Conservation (phyloP, 2,113 vertebrate genomes). For the Fulmarus glacialis region DNA sequence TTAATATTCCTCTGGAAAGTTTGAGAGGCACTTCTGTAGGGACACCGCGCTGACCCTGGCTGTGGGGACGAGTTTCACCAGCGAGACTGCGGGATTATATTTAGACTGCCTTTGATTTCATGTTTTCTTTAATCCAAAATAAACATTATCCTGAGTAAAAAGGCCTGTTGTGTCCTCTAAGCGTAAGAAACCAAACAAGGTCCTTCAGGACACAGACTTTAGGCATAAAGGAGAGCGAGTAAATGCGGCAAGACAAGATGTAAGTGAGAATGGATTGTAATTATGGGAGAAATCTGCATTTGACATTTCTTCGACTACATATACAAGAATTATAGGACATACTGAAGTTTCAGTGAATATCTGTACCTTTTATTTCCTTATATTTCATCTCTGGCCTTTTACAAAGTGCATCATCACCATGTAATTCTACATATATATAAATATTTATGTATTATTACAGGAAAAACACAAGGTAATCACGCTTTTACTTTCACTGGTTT, state of each 20-base stretch:
- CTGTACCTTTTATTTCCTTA: constrained; percentile 21
- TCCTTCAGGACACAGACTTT: not conserved
- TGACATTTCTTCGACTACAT: constrained; percentile 18
- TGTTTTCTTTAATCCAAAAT: constrained; percentile 5
- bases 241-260: not conserved
- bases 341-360: not conserved
- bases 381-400: constrained; percentile 47
- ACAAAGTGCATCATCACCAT: not conserved
- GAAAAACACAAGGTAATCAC: constrained; percentile 32
- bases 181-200: not conserved
- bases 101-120: not conserved
- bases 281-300: constrained; percentile 32
- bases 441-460: constrained; percentile 45
- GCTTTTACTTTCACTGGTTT: constrained; percentile 33
- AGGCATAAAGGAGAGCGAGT: not conserved
- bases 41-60: not conserved
- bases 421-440: constrained; percentile 13
- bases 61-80: not conserved
- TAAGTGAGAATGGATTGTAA: not conserved
- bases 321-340: constrained; percentile 3
- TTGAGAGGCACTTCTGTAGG: not conserved
- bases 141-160: not conserved
- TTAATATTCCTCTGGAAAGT: accelerated
- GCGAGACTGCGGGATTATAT: not conserved
- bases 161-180: not conserved